phyloP scores from a whole-genome alignment of 2,888 invertebrate genomes.

The Chaitophorus viminalis region DNA sequence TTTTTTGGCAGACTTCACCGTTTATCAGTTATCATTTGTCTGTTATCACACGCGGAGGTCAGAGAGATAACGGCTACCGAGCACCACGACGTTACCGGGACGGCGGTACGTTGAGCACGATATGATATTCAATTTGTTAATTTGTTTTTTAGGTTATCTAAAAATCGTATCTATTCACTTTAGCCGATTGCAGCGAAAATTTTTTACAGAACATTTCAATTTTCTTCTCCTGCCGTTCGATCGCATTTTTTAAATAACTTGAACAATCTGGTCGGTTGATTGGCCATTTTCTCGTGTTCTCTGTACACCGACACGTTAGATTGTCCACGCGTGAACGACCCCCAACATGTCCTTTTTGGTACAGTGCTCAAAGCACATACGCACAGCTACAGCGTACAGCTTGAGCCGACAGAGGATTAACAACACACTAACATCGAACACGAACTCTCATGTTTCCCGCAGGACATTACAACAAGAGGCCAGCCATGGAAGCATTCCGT shows the following conservation, averaged over 20 bases:
- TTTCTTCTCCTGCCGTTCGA: neutral
- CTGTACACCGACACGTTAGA: neutral
- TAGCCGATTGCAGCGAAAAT: neutral
- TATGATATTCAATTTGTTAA: too few species aligned
- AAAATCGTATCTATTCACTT: neutral
- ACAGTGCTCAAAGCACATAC: constrained; percentile 55
- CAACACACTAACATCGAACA: constrained; percentile 27
- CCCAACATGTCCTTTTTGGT: constrained; percentile 38
- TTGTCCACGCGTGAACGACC: neutral
- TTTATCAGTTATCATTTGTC: too few species aligned
- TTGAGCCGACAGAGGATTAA: constrained; percentile 45
- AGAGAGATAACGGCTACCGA: too few species aligned
- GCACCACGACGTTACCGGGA: too few species aligned
- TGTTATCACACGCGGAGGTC: too few species aligned
- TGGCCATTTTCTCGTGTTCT: neutral
- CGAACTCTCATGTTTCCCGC: constrained; percentile 26
- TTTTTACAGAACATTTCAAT: neutral
- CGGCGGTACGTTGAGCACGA: too few species aligned
- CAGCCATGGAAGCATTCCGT: neutral
- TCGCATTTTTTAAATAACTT: neutral
- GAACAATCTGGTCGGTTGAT: neutral
- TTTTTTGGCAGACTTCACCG: too few species aligned
- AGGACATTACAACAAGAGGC: neutral
- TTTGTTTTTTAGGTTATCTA: too few species aligned
- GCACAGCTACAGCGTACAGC: constrained; percentile 40